Percentiles rank a stretch among this genome's conserved stretches.
These are phyloP conservation scores for Solen grandis DNA, from an alignment of 1,140 invertebrate genomes.

Conservation along the genomic window DNA sequence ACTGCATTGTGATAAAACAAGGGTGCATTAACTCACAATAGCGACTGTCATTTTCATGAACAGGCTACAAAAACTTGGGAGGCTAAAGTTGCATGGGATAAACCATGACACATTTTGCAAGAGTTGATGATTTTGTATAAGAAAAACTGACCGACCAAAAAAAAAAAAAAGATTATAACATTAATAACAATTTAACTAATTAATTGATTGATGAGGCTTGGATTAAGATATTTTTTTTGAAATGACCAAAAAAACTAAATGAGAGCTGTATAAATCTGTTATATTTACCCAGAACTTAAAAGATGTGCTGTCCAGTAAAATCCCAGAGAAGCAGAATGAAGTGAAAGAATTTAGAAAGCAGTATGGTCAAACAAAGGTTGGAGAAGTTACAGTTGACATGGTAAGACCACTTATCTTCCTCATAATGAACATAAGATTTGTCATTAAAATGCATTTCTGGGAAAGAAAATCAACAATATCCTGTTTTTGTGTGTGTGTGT, in stretches of 20 bases:
- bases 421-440: not conserved
- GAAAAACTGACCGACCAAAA: not conserved
- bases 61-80: no score
- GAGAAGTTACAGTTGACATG: slow-evolving; percentile 95
- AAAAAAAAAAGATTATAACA: not conserved
- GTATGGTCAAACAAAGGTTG: slow-evolving; percentile 93
- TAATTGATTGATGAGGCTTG: not conserved
- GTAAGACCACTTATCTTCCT: slow-evolving; percentile 54
- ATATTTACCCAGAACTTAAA: slow-evolving; percentile 86
- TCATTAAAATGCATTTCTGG: not conserved
- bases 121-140: no score
- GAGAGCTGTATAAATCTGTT: not conserved
- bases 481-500: not conserved
- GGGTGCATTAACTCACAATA: no score
- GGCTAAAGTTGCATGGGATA: no score
- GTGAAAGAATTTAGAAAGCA: slow-evolving; percentile 94
- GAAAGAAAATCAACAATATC: not conserved
- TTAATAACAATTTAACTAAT: not conserved
- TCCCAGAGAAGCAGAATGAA: slow-evolving; percentile 94
- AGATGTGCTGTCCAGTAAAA: slow-evolving; percentile 91
- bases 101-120: no score
- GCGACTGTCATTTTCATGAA: no score
- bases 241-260: not conserved
- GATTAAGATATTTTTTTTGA: not conserved
- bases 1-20: no score